Evolutionary conservation across 2,888 invertebrate species (phyloP).

Genomic region (Diabrotica balteata): DNA sequence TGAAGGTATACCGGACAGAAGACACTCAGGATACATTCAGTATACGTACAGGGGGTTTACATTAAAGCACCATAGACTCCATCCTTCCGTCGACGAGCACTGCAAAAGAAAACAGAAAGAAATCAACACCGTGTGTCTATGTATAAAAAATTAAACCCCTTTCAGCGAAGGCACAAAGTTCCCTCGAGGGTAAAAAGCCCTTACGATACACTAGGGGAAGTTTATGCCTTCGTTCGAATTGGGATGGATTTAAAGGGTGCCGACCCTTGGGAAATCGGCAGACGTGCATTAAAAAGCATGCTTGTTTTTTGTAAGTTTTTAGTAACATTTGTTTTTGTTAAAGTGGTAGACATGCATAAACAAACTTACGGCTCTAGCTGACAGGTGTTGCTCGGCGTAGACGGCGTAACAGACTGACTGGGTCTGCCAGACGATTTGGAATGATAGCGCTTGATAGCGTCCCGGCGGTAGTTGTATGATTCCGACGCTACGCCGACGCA

Average conservation of each 20-base stretch:
- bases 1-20: conserved; percentile 99
- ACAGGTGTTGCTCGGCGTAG: conserved; percentile 37
- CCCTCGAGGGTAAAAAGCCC: conserved; percentile 1
- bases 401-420: conserved; percentile 47
- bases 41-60: conserved; percentile 97
- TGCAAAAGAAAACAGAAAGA: conserved; percentile 18
- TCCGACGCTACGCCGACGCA: conserved; percentile 59
- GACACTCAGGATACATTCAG: conserved; percentile 99
- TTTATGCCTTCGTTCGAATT: conserved; percentile 10
- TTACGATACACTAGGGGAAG: conserved; percentile 8
- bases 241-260: conserved; percentile 17
- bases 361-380: conserved; percentile 29
- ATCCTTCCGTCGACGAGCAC: conserved; percentile 23
- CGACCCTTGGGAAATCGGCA: neutral
- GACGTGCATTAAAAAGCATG: conserved; percentile 13
- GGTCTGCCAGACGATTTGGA: conserved; percentile 47
- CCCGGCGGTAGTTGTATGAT: conserved; percentile 51
- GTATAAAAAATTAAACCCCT: conserved; percentile 12
- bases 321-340: neutral
- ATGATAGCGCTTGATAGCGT: conserved; percentile 53
- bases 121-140: conserved; percentile 16
- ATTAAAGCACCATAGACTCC: conserved; percentile 55
- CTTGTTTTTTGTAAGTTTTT: neutral
- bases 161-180: conserved; percentile 1
- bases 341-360: conserved; percentile 8